phyloP scores from a whole-genome alignment of 1,140 invertebrate species.

The Drosophila obscura region DNA sequence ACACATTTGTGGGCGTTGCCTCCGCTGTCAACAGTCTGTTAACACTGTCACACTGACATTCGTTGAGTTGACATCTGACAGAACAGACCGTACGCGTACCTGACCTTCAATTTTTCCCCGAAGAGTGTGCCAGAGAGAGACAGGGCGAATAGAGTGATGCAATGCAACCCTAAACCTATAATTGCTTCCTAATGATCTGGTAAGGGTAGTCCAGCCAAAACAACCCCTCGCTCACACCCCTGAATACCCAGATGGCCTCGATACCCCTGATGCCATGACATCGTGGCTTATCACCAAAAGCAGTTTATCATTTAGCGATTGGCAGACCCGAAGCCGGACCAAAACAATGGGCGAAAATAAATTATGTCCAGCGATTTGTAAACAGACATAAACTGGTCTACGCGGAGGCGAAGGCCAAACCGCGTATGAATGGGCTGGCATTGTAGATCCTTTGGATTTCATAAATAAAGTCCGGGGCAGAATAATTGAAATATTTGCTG shows the following conservation, averaged over 20 bases:
- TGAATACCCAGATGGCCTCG: neutral
- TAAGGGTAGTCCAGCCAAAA: slow-evolving; percentile 5
- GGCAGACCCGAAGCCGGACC: slow-evolving; percentile 53
- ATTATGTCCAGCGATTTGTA: slow-evolving; percentile 78
- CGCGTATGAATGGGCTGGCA: slow-evolving; percentile 4
- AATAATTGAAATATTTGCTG: slow-evolving; percentile 81
- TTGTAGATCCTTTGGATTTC: slow-evolving; percentile 17
- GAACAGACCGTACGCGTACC: slow-evolving; percentile 47
- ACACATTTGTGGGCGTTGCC: slow-evolving; percentile 74
- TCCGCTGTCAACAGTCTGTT: slow-evolving; percentile 58
- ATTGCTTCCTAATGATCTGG: slow-evolving; percentile 77
- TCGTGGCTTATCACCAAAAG: slow-evolving; percentile 54
- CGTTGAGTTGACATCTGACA: slow-evolving; percentile 73
- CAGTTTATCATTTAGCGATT: slow-evolving; percentile 76
- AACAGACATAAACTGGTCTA: slow-evolving; percentile 54
- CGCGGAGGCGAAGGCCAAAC: slow-evolving; percentile 37
- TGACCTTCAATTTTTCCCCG: slow-evolving; percentile 64
- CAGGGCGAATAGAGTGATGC: slow-evolving; percentile 41
- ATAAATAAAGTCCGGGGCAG: slow-evolving; percentile 64
- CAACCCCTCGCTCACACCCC: slow-evolving; percentile 26
- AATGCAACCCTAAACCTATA: slow-evolving; percentile 65
- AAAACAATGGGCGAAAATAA: slow-evolving; percentile 68
- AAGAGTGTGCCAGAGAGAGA: neutral
- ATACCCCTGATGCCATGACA: neutral
- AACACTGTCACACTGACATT: slow-evolving; percentile 48